A percentile compares a stretch with the other conserved stretches of the same genome.
phyloP scores from a whole-genome alignment of 2,797 vertebrate genomes.

The Echiichthys vipera region DNA sequence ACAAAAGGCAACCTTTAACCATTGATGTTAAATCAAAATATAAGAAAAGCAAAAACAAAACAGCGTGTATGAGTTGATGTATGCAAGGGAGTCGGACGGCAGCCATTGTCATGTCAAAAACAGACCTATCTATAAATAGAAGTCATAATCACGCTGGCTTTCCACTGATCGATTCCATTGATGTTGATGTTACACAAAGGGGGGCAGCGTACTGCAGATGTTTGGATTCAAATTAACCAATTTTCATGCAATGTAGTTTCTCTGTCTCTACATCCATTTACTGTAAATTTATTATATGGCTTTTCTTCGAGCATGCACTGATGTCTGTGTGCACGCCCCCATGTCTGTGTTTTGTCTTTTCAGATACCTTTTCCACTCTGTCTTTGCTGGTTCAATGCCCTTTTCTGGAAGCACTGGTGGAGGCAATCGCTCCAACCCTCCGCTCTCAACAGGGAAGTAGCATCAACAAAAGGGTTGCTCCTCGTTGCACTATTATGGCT shows the following conservation, averaged over 20 bases:
- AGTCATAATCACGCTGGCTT: slow-evolving; percentile 62
- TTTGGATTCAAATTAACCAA: slow-evolving; percentile 37
- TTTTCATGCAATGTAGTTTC: slow-evolving; percentile 33
- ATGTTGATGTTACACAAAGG: slow-evolving; percentile 49
- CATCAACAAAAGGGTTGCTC: slow-evolving; percentile 64
- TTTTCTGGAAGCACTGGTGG: slow-evolving; percentile 74
- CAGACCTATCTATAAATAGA: slow-evolving; percentile 74
- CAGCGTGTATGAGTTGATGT: slow-evolving; percentile 2
- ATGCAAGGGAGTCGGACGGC: slow-evolving; percentile 13
- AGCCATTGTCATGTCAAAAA: slow-evolving; percentile 53
- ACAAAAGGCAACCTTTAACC: not conserved
- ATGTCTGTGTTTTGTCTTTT: slow-evolving; percentile 34
- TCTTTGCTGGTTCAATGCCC: slow-evolving; percentile 53
- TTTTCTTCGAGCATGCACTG: not conserved
- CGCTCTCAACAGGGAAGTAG: slow-evolving; percentile 30
- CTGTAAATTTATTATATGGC: not conserved
- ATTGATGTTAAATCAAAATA: not conserved
- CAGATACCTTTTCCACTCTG: slow-evolving; percentile 15
- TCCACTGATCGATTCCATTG: slow-evolving; percentile 74
- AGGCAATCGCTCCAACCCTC: slow-evolving; percentile 29
- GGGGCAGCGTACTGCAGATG: slow-evolving; percentile 21
- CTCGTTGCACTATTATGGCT: slow-evolving; percentile 43
- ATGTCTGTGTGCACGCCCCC: slow-evolving; percentile 3
- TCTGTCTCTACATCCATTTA: slow-evolving; percentile 1
- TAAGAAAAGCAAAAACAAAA: not conserved